Base-by-base conservation (phyloP, 2,888 invertebrate species). In the Meghimatium bilineatum region DNA sequence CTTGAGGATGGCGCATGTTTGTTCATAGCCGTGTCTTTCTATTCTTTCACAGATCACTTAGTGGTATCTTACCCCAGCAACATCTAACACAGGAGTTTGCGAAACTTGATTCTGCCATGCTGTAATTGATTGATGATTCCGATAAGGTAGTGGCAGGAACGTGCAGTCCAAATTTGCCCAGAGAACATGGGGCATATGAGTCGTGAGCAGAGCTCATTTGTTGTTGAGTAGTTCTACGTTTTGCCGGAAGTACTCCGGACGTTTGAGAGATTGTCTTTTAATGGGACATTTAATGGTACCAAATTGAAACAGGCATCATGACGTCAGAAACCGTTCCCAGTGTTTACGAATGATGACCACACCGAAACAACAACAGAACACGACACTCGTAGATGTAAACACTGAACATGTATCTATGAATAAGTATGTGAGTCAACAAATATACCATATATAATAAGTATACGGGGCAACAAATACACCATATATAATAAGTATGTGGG, bases 111-210 rank as follows among this genome's bases (percentile, higher is more conserved):
- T 14, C 72, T 17, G 8, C n/a, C n/a, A 6, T n/a, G 72, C 12
- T 49, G 44, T 72, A 72, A 72, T 44, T 72, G 72, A 72, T n/a
- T 1, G 72, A 72, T 72, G n/a, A 29, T n/a, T 12, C 29, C 44
- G 72, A 72, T 72, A 72, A 72, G 44, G n/a, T 26, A 17, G 6
- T n/a, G 49, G n/a, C n/a, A n/a, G n/a, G 23, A 72, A 44, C 72
- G 72, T 72, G 72, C 72, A 49, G 49, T 10, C n/a, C 44, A 72
- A 49, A 72, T 72, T 72, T 72, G 72, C 49, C n/a, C 72, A 44
- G 72, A 2, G 1, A n/a, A 29, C 49, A 12, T n/a, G 10, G 1
- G n/a, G 14, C 29, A 49, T 44, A n/a, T n/a, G 34, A 10, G 34
- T 6, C 34, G 67, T 34, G 34, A 14, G 34, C 49, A 44, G 44